Evolutionary conservation across 2,888 invertebrate genomes (phyloP), one percentile per base, ranked within the genome.

Genomic region (Eupeodes luniger): DNA sequence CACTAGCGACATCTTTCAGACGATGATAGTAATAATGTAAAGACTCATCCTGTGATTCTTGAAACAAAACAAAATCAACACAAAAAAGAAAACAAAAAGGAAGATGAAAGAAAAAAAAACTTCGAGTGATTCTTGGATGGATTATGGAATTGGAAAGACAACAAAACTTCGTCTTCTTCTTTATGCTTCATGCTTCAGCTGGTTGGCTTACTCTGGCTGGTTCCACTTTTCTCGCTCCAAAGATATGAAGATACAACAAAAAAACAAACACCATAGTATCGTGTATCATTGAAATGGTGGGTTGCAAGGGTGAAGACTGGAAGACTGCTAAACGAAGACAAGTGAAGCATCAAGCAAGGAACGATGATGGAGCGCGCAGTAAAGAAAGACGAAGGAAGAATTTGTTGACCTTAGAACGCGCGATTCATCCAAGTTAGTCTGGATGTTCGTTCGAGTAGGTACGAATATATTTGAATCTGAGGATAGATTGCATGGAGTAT

Each of bases 331-430:
- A 44, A 49, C n/a, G 67, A 19, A 59, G 59, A 75, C 78, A 76
- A 77, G 62, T 55, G 70, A 66, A 70, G 64, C 40, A 44, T 40
- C 57, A 44, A 44, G 44, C 40, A 40, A 44, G 40, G 40, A 5
- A 9, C 12, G 12, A n/a, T 5, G 12, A n/a, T 5, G 47, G 1
- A 10, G 47, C 4, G 47, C 47, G 47, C 47, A 2, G 47, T 11
- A 27, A 57, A 57, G 36, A 53, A 72, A 14, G 49, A 53, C 40
- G 49, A 53, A 74, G 49, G 72, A 83, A 77, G 84, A 87, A 87
- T 87, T 87, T 87, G 84, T 87, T 87, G 87, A 87, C 87, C 87
- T 84, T 87, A 87, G 86, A 47, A 72, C 77, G 77, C 83, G 82
- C 76, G 75, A 74, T 87, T 59, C 87, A 27, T 72, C 84, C 79